These are phyloP conservation scores for Catalaphyllia jardinei DNA, from an alignment of 64 coral and sea anemone genomes.

Conservation along the genomic window DNA sequence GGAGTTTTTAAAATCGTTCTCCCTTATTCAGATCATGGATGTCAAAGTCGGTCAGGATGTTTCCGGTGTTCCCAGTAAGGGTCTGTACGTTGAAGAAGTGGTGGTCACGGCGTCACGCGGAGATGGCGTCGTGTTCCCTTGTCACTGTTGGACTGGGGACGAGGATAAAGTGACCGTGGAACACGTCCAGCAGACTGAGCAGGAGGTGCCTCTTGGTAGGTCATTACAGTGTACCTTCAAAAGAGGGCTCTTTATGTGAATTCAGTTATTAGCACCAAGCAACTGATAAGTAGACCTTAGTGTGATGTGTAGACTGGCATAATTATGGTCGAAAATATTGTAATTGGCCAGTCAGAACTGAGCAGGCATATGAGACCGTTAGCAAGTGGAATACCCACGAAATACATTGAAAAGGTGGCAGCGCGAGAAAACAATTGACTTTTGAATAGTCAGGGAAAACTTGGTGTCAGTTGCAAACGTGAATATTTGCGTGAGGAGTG, in stretches of 20 bases:
- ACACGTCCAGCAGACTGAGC: not conserved
- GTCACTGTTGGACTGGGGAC: constrained; percentile 54
- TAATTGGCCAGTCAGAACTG: no score
- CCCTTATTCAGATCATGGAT: constrained; percentile 31
- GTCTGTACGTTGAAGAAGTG: constrained; percentile 61
- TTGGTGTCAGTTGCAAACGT: no score
- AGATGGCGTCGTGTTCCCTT: constrained; percentile 46
- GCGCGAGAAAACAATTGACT: no score
- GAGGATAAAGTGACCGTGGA: constrained; percentile 44
- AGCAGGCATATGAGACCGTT: no score
- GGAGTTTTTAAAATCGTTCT: not conserved
- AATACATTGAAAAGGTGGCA: no score
- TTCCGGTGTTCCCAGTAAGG: constrained; percentile 34
- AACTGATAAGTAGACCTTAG: no score
- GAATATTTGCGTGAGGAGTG: no score
- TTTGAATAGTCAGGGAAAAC: no score
- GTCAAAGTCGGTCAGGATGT: constrained; percentile 57
- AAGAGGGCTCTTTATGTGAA: not conserved
- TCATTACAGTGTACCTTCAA: not conserved
- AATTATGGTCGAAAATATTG: no score
- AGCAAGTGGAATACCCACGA: no score
- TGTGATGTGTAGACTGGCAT: no score
- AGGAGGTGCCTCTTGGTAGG: constrained; percentile 19
- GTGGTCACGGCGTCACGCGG: constrained; percentile 66
- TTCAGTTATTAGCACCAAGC: not conserved